A percentile compares a stretch with the other conserved stretches of the same genome.
Conservation (phyloP, 2,888 invertebrate species). For the Venusia cambrica region DNA sequence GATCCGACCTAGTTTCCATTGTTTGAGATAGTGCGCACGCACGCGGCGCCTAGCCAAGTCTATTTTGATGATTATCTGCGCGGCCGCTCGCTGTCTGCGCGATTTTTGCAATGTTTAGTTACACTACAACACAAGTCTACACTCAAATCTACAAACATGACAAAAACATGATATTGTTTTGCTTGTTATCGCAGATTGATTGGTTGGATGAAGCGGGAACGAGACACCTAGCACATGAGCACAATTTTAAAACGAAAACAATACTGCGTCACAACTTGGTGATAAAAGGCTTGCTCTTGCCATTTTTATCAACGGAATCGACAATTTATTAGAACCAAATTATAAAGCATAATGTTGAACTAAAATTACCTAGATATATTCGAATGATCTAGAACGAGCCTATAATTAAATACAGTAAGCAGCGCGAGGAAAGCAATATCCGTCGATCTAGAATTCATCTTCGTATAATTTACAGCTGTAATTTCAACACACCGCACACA, state of each 20-base stretch:
- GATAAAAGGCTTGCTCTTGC: no score
- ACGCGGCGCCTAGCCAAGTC: slow-evolving; percentile 74
- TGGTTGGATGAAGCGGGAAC: not conserved
- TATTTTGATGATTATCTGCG: slow-evolving; percentile 74
- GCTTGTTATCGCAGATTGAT: not conserved
- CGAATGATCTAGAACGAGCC: slow-evolving; percentile 2
- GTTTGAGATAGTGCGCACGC: slow-evolving; percentile 53
- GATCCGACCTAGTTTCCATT: slow-evolving; percentile 74
- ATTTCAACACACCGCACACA: not conserved
- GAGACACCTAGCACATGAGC: no score
- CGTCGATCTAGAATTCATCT: no score
- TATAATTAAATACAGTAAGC: no score
- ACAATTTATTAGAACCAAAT: no score
- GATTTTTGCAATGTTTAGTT: slow-evolving; percentile 73
- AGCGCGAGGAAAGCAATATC: no score
- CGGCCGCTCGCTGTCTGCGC: slow-evolving; percentile 54
- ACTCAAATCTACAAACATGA: slow-evolving; percentile 5
- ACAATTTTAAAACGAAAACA: no score
- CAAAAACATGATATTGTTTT: slow-evolving; percentile 5
- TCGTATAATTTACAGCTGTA: not conserved
- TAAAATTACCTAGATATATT: no score
- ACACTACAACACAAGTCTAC: no score
- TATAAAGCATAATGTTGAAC: no score
- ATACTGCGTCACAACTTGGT: no score
- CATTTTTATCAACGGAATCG: no score